Base-by-base conservation (phyloP, 2,888 invertebrate genomes). In the Cenopis cana region DNA sequence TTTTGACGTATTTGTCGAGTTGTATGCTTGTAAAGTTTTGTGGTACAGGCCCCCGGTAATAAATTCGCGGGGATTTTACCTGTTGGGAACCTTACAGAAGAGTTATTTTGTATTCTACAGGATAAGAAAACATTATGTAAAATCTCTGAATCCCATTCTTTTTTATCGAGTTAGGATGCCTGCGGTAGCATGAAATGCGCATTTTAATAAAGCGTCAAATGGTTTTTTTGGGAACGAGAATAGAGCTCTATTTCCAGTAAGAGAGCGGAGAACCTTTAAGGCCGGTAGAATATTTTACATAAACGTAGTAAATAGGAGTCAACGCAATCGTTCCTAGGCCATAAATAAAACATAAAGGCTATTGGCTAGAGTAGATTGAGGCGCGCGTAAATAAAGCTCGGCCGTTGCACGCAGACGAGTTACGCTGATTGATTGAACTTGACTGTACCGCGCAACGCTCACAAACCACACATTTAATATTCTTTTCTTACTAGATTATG, bases 371-470 rank as follows among this genome's bases (percentile, higher is more conserved):
- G 59, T 36, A 46, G 55, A 49, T 65, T 64, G 57, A 69, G 49
- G 41, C 36, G 54, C 52, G 65, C 60, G 71, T 66, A 71, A 71
- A 71, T 71, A 67, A 66, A 56, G 49, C 55, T n/a, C 70, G 70
- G 66, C 54, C 55, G n/a, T 36, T 61, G 70, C 66, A 61, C 66
- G 70, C 70, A 66, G 49, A 4, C 66, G 49, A 67, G 60, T 60
- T 60, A 55, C 49, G 65, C 55, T 71, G 71, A 71, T 71, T 71
- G 66, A 67, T 49, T 62, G 52, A 65, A 65, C 62, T 68, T 60
- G 60, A 60, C 17, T 18, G 36, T 57, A 14, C 57, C 24, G 66
- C 66, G 60, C 70, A n/a, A 49, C 70, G 70, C 70, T 17, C 65
- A 71, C 60, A 12, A 57, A 38, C 10, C 38, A 54, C 20, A 8